Percentiles rank a stretch among this genome's conserved stretches.
Evolutionary conservation across 2,888 invertebrate genomes (phyloP).

Genomic region (Venustoraphidia nigricollis): DNA sequence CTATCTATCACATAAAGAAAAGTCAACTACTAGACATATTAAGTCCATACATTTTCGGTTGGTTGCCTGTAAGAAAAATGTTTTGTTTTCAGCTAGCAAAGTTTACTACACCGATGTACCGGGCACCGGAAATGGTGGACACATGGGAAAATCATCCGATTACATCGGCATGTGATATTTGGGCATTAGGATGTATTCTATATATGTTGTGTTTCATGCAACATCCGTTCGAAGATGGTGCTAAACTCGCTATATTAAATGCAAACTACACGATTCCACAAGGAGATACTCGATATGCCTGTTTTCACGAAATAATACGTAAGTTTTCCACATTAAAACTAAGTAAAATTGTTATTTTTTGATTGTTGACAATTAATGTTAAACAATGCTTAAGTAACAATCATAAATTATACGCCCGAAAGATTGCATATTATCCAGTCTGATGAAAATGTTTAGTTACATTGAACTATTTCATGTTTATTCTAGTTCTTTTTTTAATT

Average conservation of each 20-base stretch:
- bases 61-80: not conserved
- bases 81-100: constrained; percentile 44
- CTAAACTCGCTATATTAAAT: constrained; percentile 91
- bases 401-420: no score
- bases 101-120: constrained; percentile 86
- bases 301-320: constrained; percentile 84
- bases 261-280: constrained; percentile 82
- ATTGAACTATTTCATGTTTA: no score
- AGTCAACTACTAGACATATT: not conserved
- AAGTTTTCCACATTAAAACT: constrained; percentile 24
- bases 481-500: not conserved
- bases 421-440: no score
- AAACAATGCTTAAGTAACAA: no score
- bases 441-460: no score
- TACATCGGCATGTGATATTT: constrained; percentile 80
- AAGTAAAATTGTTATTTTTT: no score
- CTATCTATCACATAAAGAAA: no score
- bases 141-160: constrained; percentile 93
- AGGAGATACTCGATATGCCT: constrained; percentile 61
- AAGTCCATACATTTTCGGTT: not conserved
- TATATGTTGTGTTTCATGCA: constrained; percentile 83
- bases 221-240: constrained; percentile 94
- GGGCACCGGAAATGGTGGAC: constrained; percentile 96
- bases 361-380: no score
- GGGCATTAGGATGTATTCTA: constrained; percentile 94